Conservation (phyloP, 1,140 invertebrate genomes). For the Formica exsecta region DNA sequence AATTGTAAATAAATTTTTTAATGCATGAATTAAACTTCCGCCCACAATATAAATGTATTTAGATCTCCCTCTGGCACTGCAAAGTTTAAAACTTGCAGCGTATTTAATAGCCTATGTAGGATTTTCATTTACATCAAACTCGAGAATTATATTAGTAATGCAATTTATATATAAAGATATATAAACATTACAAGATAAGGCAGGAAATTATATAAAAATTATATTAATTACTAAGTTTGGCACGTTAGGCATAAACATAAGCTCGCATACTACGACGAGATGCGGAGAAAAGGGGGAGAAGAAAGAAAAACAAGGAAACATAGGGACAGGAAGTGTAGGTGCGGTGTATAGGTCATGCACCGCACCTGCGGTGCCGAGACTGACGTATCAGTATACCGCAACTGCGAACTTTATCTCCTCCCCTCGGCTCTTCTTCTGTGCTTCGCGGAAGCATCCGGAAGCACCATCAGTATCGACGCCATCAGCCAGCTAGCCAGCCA, state of each 20-base stretch:
- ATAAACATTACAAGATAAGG: background rate
- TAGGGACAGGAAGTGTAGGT: slow-evolving; percentile 25
- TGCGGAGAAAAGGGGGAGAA: background rate
- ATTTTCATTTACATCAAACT: slow-evolving; percentile 4
- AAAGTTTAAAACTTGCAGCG: background rate
- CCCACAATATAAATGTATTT: background rate
- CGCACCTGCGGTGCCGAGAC: slow-evolving; percentile 74
- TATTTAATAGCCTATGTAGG: background rate
- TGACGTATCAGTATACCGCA: slow-evolving; percentile 77
- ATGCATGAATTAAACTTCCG: background rate
- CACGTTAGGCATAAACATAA: slow-evolving; percentile 48
- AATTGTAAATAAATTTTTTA: slow-evolving; percentile 38
- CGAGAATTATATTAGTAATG: background rate
- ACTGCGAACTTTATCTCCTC: slow-evolving; percentile 75
- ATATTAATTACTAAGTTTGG: slow-evolving; percentile 70
- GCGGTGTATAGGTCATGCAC: slow-evolving; percentile 54
- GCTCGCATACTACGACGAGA: slow-evolving; percentile 48
- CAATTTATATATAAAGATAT: background rate
- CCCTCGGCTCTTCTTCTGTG: background rate
- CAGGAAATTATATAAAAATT: background rate
- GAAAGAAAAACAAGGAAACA: background rate
- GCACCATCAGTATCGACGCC: slow-evolving; percentile 48
- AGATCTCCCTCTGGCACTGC: background rate
- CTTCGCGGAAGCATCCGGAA: background rate
- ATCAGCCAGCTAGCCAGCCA: slow-evolving; percentile 32